A percentile compares a stretch with the other conserved stretches of the same genome.
Conservation (phyloP, 1,140 invertebrate species). For the Rhyacophila brunnea region DNA sequence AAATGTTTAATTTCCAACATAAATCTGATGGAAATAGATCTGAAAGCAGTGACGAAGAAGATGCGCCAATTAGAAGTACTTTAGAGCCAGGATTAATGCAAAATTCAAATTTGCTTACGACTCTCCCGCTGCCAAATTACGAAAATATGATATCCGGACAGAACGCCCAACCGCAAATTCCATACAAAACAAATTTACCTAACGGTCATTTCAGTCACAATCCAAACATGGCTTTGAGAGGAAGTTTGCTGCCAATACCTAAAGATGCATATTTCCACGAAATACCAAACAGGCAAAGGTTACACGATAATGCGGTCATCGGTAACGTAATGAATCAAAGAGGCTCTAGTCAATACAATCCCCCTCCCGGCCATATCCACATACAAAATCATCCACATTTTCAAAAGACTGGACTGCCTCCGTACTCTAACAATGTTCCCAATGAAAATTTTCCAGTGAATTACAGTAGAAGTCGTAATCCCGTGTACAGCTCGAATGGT, state of each 20-base stretch:
- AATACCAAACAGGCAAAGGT: slow-evolving; percentile 49
- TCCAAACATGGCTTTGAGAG: slow-evolving; percentile 19
- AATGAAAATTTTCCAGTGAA: slow-evolving; percentile 38
- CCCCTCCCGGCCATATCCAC: slow-evolving; percentile 11
- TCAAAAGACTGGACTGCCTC: slow-evolving; percentile 12
- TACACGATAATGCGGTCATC: slow-evolving; percentile 41
- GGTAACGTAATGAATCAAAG: slow-evolving; percentile 4
- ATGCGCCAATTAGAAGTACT: slow-evolving; percentile 51
- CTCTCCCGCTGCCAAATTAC: slow-evolving; percentile 52
- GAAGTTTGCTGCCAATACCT: slow-evolving; percentile 42
- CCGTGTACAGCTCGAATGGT: slow-evolving; percentile 48
- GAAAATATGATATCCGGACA: slow-evolving; percentile 49
- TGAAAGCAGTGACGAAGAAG: slow-evolving; percentile 60
- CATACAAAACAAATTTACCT: slow-evolving; percentile 15
- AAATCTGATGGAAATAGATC: slow-evolving; percentile 53
- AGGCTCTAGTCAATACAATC: slow-evolving; percentile 18
- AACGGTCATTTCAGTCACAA: slow-evolving; percentile 24
- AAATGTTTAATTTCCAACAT: slow-evolving; percentile 48
- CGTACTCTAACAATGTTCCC: slow-evolving; percentile 1
- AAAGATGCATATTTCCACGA: slow-evolving; percentile 63
- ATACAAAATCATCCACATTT: slow-evolving; percentile 25
- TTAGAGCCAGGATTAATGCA: slow-evolving; percentile 55
- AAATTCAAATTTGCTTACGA: slow-evolving; percentile 54
- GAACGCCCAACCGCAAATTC: slow-evolving; percentile 30
- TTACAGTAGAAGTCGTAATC: slow-evolving; percentile 46